These are phyloP conservation scores for Helarctos malayanus DNA, from an alignment of 2,797 vertebrate species.

Conservation along the genomic window DNA sequence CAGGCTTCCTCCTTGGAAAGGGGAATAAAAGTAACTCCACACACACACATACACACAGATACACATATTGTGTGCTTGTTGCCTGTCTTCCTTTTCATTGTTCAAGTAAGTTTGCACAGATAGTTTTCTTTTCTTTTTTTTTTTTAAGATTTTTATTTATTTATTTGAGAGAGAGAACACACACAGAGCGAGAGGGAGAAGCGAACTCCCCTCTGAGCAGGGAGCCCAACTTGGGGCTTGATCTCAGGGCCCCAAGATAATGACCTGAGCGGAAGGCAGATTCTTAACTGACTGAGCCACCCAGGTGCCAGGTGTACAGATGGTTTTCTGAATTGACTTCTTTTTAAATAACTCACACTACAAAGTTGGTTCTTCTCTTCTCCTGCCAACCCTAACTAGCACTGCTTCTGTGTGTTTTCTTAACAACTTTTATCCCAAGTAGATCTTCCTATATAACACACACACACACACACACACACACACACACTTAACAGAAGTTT, in stretches of 20 bases:
- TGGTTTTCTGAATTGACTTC: constrained; percentile 68
- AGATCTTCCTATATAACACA: background rate
- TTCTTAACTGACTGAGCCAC: background rate
- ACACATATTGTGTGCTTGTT: background rate
- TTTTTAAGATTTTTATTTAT: background rate
- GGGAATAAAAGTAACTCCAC: background rate
- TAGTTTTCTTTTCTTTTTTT: background rate
- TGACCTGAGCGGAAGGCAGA: background rate
- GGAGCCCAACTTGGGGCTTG: background rate
- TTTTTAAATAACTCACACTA: constrained; percentile 51
- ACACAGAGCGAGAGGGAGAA: background rate
- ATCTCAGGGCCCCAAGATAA: background rate
- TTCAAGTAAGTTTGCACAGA: constrained; percentile 46
- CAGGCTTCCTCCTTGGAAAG: background rate
- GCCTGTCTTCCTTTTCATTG: background rate
- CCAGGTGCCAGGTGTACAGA: background rate
- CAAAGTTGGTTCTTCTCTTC: constrained; percentile 21
- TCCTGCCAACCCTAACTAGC: background rate
- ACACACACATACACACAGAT: background rate
- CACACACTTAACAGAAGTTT: background rate
- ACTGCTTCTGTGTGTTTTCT: background rate
- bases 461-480: background rate
- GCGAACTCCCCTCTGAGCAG: background rate
- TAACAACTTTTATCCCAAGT: background rate
- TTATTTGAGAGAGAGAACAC: background rate